Conservation (phyloP, 2,113 vertebrate species). For the Sylvicapra grimmia region DNA sequence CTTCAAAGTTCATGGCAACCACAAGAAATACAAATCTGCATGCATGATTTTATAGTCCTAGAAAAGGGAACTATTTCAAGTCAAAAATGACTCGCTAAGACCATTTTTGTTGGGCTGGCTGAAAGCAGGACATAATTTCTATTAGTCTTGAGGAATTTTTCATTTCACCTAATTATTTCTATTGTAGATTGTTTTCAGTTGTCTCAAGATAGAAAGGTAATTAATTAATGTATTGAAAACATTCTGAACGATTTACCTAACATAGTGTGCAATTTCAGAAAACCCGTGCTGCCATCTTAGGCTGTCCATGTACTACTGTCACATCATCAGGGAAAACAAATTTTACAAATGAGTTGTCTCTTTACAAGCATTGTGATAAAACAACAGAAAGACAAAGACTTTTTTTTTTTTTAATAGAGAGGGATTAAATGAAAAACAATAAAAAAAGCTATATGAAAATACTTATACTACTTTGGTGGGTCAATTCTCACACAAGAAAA, state of each 20-base stretch:
- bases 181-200: neutral
- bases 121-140: slow-evolving; percentile 14
- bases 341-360: neutral
- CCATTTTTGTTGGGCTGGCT: slow-evolving; percentile 36
- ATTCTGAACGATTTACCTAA: neutral
- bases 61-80: neutral
- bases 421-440: neutral
- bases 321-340: neutral
- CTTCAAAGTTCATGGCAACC: neutral
- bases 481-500: neutral
- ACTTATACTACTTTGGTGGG: neutral
- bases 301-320: neutral
- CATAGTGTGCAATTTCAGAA: neutral
- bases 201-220: neutral
- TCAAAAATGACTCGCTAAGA: neutral
- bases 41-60: neutral
- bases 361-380: neutral
- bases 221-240: neutral
- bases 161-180: slow-evolving; percentile 29
- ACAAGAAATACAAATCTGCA: neutral
- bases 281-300: neutral
- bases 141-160: slow-evolving; percentile 49
- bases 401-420: neutral
- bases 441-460: neutral
- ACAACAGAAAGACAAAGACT: neutral